These are phyloP conservation scores for Eira barbara DNA, from an alignment of 2,113 vertebrate species.

Conservation along the genomic window DNA sequence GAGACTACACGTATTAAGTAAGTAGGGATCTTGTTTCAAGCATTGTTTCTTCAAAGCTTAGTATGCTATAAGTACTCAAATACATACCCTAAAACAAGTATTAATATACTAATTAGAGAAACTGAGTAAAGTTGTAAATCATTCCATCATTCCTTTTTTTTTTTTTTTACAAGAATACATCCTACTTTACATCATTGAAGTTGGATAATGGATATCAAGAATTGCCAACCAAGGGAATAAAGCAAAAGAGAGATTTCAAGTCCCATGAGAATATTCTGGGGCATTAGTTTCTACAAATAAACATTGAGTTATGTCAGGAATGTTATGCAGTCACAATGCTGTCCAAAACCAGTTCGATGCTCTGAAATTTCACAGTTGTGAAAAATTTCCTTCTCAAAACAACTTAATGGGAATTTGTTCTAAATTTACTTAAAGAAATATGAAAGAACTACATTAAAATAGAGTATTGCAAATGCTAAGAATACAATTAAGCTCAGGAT, in stretches of 20 bases:
- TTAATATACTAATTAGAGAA: neutral
- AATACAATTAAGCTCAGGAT: neutral
- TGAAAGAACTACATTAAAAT: neutral
- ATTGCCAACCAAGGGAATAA: neutral
- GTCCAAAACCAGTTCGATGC: constrained; percentile 37
- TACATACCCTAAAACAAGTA: neutral
- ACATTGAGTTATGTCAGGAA: constrained; percentile 75
- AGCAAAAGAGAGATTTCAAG: constrained; percentile 39
- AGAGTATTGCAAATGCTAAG: neutral
- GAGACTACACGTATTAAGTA: neutral
- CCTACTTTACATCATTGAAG: neutral
- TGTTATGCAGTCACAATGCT: constrained; percentile 59
- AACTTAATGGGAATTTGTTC: constrained; percentile 22
- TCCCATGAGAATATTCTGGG: constrained; percentile 57
- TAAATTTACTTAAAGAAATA: constrained; percentile 44
- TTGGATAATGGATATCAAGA: constrained; percentile 38
- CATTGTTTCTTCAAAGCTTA: neutral
- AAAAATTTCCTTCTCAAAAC: constrained; percentile 53
- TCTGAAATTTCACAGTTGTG: constrained; percentile 59
- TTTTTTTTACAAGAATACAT: neutral
- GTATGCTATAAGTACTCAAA: neutral
- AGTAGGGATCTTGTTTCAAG: neutral
- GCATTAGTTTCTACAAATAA: constrained; percentile 75
- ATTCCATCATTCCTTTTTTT: neutral
- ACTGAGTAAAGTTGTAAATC: neutral